phyloP scores from a whole-genome alignment of 2,888 invertebrate species.

The Latrodectus elegans region DNA sequence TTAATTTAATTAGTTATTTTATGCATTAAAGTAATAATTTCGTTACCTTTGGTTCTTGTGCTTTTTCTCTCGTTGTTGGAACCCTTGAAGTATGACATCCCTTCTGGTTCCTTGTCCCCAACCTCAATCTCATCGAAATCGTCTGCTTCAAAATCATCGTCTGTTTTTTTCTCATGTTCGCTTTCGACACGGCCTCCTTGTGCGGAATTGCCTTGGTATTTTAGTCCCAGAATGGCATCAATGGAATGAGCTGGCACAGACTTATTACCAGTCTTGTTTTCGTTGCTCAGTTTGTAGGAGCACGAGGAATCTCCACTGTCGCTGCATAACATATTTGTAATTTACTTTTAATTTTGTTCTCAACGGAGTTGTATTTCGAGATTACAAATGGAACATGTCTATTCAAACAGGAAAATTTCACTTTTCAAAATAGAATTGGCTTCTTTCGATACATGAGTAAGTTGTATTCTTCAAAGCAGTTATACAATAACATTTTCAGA shows the following conservation, averaged over 20 bases:
- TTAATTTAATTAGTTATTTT: too few species aligned
- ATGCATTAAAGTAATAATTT: too few species aligned
- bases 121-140: slow-evolving; percentile 18
- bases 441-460: too few species aligned
- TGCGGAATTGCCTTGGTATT: slow-evolving; percentile 22
- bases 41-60: too few species aligned
- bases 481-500: too few species aligned
- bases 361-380: too few species aligned
- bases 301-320: slow-evolving; percentile 50
- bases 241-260: slow-evolving; percentile 58
- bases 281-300: slow-evolving; percentile 36
- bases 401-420: too few species aligned
- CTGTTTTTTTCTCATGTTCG: slow-evolving; percentile 12
- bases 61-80: too few species aligned
- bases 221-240: slow-evolving; percentile 64
- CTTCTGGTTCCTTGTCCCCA: neutral
- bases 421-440: too few species aligned
- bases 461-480: too few species aligned
- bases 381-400: too few species aligned
- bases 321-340: slow-evolving; percentile 43
- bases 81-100: neutral
- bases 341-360: too few species aligned
- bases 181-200: neutral
- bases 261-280: neutral
- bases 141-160: slow-evolving; percentile 11